phyloP scores from a whole-genome alignment of 2,888 invertebrate genomes.

The Auanema sp. region DNA sequence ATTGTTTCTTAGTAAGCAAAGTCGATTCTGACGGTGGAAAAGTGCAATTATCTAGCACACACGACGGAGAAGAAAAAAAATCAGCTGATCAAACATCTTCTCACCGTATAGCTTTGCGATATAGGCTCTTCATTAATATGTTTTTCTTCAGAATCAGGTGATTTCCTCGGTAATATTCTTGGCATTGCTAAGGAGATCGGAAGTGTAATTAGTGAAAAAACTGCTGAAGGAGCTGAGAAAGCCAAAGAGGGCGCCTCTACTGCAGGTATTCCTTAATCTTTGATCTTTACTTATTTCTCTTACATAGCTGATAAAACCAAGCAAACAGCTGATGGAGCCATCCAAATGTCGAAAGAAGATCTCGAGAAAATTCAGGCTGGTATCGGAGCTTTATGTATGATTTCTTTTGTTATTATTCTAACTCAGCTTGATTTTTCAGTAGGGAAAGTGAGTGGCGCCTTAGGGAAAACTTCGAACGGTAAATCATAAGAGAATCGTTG shows the following conservation, averaged over 20 bases:
- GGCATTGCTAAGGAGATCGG: background rate
- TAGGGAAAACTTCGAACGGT: too few species aligned
- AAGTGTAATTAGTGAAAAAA: background rate
- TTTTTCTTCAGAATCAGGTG: background rate
- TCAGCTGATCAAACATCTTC: background rate
- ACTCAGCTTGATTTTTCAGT: too few species aligned
- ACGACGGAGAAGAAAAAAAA: background rate
- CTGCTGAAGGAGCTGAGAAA: background rate
- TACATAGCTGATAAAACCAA: background rate
- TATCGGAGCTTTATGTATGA: background rate
- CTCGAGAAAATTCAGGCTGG: background rate
- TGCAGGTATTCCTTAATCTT: background rate
- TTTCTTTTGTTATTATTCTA: too few species aligned
- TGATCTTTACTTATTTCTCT: background rate
- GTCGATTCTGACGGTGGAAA: background rate
- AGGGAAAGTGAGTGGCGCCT: too few species aligned
- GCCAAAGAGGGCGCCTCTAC: conserved; percentile 1
- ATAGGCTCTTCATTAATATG: too few species aligned
- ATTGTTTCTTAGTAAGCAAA: background rate
- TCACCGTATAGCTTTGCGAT: background rate
- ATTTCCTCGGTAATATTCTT: background rate
- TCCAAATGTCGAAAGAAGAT: conserved; percentile 2
- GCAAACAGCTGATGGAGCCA: conserved; percentile 4
- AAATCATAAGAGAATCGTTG: too few species aligned
- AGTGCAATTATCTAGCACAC: background rate